These are phyloP conservation scores for Zonotrichia leucophrys DNA, from an alignment of 2,113 vertebrate species.

Conservation along the genomic window DNA sequence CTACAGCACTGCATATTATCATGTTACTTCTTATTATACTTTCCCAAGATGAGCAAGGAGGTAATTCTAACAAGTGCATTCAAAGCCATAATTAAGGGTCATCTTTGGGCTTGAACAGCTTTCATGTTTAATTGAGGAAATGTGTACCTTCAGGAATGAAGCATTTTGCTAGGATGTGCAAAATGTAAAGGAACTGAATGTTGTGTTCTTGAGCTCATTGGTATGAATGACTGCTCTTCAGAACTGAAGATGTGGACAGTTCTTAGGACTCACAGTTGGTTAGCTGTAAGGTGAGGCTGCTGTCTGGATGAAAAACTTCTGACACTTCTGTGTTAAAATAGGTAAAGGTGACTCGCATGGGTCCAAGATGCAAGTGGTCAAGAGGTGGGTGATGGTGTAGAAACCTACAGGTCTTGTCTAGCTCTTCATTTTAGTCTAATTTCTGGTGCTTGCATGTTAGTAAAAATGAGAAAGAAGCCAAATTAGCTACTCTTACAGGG, in stretches of 20 bases:
- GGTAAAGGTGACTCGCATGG: not conserved
- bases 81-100: constrained; percentile 41
- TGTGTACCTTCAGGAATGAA: not conserved
- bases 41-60: not conserved
- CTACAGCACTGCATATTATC: constrained; percentile 6
- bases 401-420: not conserved
- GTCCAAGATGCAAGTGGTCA: not conserved
- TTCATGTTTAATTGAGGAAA: constrained; percentile 1
- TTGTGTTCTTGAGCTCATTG: not conserved
- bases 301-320: not conserved
- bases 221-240: not conserved
- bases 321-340: not conserved
- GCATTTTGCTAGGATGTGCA: not conserved
- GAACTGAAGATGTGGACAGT: not conserved
- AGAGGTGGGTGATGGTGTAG: not conserved
- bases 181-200: not conserved
- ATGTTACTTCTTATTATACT: constrained; percentile 22
- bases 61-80: not conserved
- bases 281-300: not conserved
- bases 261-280: not conserved
- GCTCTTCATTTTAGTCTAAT: not conserved
- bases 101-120: constrained; percentile 31
- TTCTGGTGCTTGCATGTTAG: not conserved
- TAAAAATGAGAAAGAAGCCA: not conserved
- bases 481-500: not conserved